These are phyloP conservation scores for Cossypha polioptera DNA, from an alignment of 2,797 vertebrate genomes.

Conservation along the genomic window DNA sequence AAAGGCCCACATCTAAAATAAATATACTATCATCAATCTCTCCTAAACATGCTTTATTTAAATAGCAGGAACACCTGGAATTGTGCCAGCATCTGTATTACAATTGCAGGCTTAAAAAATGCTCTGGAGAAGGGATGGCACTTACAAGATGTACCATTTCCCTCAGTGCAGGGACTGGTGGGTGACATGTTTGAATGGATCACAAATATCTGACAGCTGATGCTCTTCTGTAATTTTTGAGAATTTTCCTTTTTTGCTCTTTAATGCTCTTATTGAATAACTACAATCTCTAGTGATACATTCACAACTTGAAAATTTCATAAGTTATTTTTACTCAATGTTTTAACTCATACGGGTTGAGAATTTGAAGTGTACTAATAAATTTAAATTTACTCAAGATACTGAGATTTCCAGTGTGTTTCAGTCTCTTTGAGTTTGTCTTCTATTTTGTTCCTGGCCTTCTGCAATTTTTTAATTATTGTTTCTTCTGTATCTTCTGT, in stretches of 20 bases:
- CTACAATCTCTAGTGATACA: not conserved
- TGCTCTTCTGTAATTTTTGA: not conserved
- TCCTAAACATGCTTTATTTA: not conserved
- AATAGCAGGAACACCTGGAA: not conserved
- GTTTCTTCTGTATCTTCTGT: not conserved
- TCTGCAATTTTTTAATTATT: not conserved
- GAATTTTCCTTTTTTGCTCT: not conserved
- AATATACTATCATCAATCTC: fast-evolving
- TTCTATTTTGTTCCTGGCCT: not conserved
- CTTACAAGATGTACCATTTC: not conserved
- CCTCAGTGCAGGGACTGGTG: not conserved
- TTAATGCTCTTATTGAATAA: not conserved
- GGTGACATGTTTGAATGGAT: not conserved
- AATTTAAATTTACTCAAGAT: not conserved
- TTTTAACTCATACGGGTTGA: not conserved
- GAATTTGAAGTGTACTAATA: not conserved
- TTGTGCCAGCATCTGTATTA: not conserved
- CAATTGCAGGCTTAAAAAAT: not conserved
- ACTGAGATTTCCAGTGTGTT: not conserved
- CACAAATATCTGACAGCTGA: not conserved
- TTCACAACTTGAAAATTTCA: not conserved
- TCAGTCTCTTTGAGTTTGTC: not conserved
- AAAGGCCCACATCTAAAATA: not conserved
- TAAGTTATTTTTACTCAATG: not conserved
- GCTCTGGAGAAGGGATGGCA: not conserved